Percentiles rank a stretch among this genome's conserved stretches.
phyloP scores from a whole-genome alignment of 2,797 vertebrate genomes.

The Centroberyx gerrardi region DNA sequence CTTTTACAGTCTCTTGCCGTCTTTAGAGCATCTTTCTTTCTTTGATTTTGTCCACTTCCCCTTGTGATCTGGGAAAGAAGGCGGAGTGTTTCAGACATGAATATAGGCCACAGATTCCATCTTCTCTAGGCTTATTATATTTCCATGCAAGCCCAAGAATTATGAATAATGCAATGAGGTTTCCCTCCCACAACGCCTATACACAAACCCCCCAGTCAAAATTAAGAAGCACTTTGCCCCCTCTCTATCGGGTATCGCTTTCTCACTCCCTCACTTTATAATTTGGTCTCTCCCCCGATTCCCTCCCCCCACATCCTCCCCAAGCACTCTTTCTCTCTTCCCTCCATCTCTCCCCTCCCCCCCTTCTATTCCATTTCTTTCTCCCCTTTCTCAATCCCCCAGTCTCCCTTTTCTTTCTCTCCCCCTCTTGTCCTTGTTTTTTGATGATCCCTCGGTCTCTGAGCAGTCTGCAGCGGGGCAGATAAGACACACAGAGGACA shows the following conservation, averaged over 20 bases:
- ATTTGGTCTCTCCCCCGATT: constrained; percentile 48
- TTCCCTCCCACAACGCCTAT: constrained; percentile 28
- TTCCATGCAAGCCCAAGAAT: constrained; percentile 57
- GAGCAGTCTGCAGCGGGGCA: constrained; percentile 68
- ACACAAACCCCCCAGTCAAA: constrained; percentile 47
- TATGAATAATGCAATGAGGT: constrained; percentile 81
- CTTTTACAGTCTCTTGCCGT: constrained; percentile 28
- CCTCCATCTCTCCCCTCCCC: constrained; percentile 50
- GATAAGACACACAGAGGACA: constrained; percentile 74
- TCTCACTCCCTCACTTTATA: constrained; percentile 67
- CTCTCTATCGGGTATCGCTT: constrained; percentile 41
- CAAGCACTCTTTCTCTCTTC: constrained; percentile 43
- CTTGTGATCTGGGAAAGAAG: constrained; percentile 50
- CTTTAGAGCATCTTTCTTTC: constrained; percentile 46
- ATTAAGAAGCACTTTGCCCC: constrained; percentile 26
- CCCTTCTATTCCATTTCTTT: constrained; percentile 61
- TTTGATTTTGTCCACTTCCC: constrained; percentile 38
- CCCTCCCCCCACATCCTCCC: constrained; percentile 45
- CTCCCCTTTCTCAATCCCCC: constrained; percentile 56
- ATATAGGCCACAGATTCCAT: constrained; percentile 73
- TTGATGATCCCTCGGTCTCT: constrained; percentile 67
- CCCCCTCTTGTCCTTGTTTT: constrained; percentile 72
- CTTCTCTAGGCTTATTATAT: constrained; percentile 67
- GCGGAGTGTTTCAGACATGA: constrained; percentile 54
- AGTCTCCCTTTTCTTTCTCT: constrained; percentile 50